Evolutionary conservation across 2,113 vertebrate species (phyloP).

Genomic region (Camelus bactrianus): DNA sequence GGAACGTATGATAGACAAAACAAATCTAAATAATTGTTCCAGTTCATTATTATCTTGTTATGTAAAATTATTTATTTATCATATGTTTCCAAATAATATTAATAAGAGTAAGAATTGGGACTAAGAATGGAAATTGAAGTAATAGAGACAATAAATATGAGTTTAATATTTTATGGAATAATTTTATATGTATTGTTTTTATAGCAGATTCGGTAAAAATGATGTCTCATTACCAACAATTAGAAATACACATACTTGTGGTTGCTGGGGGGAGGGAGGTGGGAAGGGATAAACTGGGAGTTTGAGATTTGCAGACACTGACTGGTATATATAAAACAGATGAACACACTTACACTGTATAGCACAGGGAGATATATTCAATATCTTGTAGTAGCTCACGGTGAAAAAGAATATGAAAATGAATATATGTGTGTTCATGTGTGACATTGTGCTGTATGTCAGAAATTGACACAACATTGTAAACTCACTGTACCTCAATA

Average conservation of each 20-base stretch:
- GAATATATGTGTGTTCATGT: too few relatives aligned
- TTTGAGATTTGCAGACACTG: too few relatives aligned
- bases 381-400: too few relatives aligned
- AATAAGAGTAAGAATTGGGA: background rate
- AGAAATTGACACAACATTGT: too few relatives aligned
- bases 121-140: background rate
- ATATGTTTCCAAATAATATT: background rate
- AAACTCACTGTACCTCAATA: too few relatives aligned
- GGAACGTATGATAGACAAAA: background rate
- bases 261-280: too few relatives aligned
- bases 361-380: too few relatives aligned
- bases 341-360: too few relatives aligned
- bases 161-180: background rate
- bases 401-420: too few relatives aligned
- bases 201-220: background rate
- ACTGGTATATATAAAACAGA: too few relatives aligned
- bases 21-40: background rate
- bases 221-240: background rate
- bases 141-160: background rate
- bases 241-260: background rate
- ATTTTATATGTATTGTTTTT: background rate
- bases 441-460: too few relatives aligned
- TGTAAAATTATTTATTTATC: background rate
- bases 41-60: background rate
- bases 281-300: too few relatives aligned